A percentile compares a stretch with the other conserved stretches of the same genome.
These are phyloP conservation scores for Dendrocopos noguchii DNA, from an alignment of 2,113 vertebrate genomes.

Conservation along the genomic window DNA sequence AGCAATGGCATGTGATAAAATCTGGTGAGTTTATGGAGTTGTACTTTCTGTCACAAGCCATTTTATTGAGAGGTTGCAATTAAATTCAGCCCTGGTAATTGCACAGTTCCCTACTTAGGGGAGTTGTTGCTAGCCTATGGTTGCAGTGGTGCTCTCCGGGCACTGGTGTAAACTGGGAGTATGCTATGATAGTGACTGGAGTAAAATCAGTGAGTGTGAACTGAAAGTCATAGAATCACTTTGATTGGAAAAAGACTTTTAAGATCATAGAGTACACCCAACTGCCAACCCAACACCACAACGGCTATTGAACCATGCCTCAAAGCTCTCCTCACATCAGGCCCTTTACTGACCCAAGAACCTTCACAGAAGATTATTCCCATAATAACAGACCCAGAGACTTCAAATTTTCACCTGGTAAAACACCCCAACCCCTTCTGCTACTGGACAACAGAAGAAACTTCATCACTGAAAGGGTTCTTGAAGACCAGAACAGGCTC, in stretches of 20 bases:
- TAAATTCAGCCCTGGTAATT: slow-evolving; percentile 36
- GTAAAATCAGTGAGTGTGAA: not conserved
- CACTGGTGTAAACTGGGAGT: not conserved
- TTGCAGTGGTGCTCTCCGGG: not conserved
- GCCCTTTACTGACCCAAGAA: not conserved
- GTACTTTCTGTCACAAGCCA: not conserved
- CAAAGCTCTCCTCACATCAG: not conserved
- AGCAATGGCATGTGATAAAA: slow-evolving; percentile 26
- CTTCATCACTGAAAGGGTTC: no score
- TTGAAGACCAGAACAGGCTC: no score
- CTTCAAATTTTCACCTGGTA: not conserved
- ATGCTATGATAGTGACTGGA: not conserved
- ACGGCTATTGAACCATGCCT: no score
- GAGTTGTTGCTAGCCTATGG: not conserved
- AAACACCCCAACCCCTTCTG: not conserved
- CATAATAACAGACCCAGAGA: not conserved
- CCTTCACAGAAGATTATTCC: not conserved
- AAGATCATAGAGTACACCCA: no score
- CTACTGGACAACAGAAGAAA: not conserved
- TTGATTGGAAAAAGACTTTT: no score
- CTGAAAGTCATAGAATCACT: not conserved
- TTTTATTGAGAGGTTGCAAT: slow-evolving; percentile 22
- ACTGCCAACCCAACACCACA: no score
- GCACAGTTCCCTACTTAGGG: not conserved
- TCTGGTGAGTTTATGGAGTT: slow-evolving; percentile 24